Percentiles rank a stretch among this genome's conserved stretches.
Evolutionary conservation across 2,797 vertebrate genomes (phyloP).

Genomic region (Ambastaia sidthimunki): DNA sequence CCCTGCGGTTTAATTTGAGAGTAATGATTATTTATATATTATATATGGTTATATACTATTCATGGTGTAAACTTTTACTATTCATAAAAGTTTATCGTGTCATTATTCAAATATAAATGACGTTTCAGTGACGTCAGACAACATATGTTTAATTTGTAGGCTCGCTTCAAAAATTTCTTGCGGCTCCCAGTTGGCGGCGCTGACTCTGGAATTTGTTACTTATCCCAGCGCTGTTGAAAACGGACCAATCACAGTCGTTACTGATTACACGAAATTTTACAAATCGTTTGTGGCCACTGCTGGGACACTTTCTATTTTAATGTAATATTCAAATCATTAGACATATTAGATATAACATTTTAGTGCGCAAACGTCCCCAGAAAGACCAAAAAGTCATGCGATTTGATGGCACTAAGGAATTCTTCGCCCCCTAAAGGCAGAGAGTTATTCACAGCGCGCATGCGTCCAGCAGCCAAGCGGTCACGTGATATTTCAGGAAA

Average conservation of each 20-base stretch:
- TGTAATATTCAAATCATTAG: neutral
- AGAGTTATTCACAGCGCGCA: constrained; percentile 9
- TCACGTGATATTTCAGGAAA: neutral
- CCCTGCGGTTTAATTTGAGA: neutral
- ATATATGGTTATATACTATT: too few relatives aligned
- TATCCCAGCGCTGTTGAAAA: neutral
- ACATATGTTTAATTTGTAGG: too few relatives aligned
- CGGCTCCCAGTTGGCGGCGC: too few relatives aligned
- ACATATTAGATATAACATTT: neutral
- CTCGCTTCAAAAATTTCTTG: too few relatives aligned
- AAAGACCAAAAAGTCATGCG: neutral
- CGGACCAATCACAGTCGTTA: neutral
- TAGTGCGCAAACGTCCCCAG: neutral
- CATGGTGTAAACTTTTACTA: too few relatives aligned
- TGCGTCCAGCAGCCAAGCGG: constrained; percentile 28
- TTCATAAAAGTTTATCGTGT: too few relatives aligned
- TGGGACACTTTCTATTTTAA: neutral
- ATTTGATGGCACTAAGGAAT: too few relatives aligned
- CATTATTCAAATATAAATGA: too few relatives aligned
- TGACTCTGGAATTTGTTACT: neutral
- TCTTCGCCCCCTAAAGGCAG: neutral
- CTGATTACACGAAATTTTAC: rapidly evolving
- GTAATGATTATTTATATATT: neutral
- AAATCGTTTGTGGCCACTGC: neutral
- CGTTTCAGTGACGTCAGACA: too few relatives aligned